Base-by-base conservation (phyloP, 2,797 vertebrate genomes). In the Hyperoplus immaculatus region DNA sequence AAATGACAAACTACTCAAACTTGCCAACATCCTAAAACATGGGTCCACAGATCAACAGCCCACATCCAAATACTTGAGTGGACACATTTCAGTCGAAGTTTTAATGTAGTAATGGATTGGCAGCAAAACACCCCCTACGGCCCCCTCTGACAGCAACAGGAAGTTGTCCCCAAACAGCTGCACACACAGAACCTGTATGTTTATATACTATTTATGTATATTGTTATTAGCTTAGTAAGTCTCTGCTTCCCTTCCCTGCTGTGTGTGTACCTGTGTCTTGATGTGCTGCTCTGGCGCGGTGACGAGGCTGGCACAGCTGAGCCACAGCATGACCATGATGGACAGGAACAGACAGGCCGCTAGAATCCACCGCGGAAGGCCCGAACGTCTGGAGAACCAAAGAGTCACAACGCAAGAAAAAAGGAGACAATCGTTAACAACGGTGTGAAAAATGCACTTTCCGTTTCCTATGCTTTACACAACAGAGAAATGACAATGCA, bases 271-370 rank as follows among this genome's bases (percentile, higher is more conserved):
- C 97, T 98, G 97, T 10, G 96, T 95, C 93, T 96, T 97, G 91
- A 98, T 83, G 75, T 97, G 97, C 88, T 98, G 97, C 88, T 98
- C 97, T 0, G 97, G 98, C 0, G 97, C 97, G 0, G 98, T 98
- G 86, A 98, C 97, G 45, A 99, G 90, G 18, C 97, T 98, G 89
- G 97, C 98, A 12, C 98, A 99, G 92, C 98, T 98, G 58, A 99
- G 96, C 98, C 98, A 99, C 82, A 99, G 84, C 97, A 99, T 98
- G 78, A 98, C 97, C 96, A 98, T 94, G 91, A 99, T 95, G 6
- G 98, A 99, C 67, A 99, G 94, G 93, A 98, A 97, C 86, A 99
- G 96, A 84, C 97, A 99, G 60, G 96, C 96, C 0, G 97, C 97
- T 88, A 99, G 93, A 89, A 98, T 97, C 98, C 98, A 99, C 41